A percentile compares a stretch with the other conserved stretches of the same genome.
Evolutionary conservation across 2,888 invertebrate genomes (phyloP).

Genomic region (Heliothis peltigera): DNA sequence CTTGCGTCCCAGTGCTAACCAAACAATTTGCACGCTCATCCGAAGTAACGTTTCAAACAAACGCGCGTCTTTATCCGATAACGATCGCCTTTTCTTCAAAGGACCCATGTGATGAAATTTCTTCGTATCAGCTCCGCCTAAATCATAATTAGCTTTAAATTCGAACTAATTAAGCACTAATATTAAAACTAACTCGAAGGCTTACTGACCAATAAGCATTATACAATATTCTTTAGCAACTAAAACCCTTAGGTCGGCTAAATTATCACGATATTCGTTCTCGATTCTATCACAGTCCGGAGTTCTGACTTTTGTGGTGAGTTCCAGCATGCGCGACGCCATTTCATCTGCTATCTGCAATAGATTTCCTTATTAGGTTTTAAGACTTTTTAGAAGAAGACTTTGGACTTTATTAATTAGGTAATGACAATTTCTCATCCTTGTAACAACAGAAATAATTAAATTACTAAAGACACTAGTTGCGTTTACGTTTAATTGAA

Average conservation of each 20-base stretch:
- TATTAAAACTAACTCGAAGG: not conserved
- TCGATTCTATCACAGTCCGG: slow-evolving; percentile 86
- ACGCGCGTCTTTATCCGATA: slow-evolving; percentile 91
- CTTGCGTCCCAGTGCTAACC: slow-evolving; percentile 91
- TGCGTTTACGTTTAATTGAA: no score
- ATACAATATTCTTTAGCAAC: slow-evolving; percentile 91
- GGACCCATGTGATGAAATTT: slow-evolving; percentile 91
- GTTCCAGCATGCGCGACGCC: slow-evolving; percentile 85
- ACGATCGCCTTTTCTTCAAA: slow-evolving; percentile 88
- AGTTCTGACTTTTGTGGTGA: slow-evolving; percentile 88
- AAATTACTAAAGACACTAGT: no score
- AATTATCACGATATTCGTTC: slow-evolving; percentile 86
- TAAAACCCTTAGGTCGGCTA: slow-evolving; percentile 90
- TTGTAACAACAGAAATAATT: no score
- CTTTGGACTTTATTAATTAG: no score
- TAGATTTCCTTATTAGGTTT: not conserved
- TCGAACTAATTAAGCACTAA: not conserved
- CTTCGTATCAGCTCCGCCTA: slow-evolving; percentile 85
- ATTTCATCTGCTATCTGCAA: slow-evolving; percentile 89
- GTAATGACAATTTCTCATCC: no score
- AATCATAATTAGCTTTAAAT: not conserved
- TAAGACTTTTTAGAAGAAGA: no score
- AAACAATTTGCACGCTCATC: slow-evolving; percentile 90
- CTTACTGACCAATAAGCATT: slow-evolving; percentile 86
- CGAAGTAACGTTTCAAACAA: slow-evolving; percentile 90